Evolutionary conservation across 1,140 invertebrate species (phyloP), one percentile per base, ranked within the genome.

Genomic region (Helicoverpa armigera): DNA sequence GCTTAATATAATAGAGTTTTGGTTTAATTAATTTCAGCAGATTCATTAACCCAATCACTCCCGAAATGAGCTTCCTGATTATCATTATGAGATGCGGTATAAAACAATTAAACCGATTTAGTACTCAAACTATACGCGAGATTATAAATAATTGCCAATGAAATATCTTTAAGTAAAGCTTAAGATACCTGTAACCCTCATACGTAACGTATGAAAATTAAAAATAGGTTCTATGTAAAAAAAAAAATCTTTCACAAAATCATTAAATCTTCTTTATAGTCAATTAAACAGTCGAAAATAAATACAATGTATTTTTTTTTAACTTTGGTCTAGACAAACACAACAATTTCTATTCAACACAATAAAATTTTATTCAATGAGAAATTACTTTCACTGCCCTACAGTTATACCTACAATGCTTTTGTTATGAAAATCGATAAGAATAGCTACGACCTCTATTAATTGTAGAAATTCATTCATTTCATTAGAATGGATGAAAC

Each of bases 401-500:
- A 43, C 43, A 48, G 48, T 43, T 23, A 23, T 23, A 23, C 0
- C 3, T 31, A 65, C 61, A 16, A 65, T 16, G 35, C 35, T 65
- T 48, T 65, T 48, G n/a, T 65, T 65, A 48, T 43, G 14, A 18
- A 43, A 50, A 67, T 67, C 63, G 16, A 67, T 67, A 50, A 18
- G 48, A 48, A 67, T 67, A 3, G 35, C 43, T 67, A 35, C 48
- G 63, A 67, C 63, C 63, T 67, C 48, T 67, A 67, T 67, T 67
- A 67, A 67, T 67, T 43, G 63, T 67, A 18, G 35, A 35, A 50
- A 50, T 50, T 67, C 63, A 50, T 67, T 67, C 35, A 67, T 67
- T 50, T 65, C 7, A 67, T 50, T 50, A 23, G 35, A 50, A 43
- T 23, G 43, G 63, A 67, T 50, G 43, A 67, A 67, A 67, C 63